Percentiles rank a stretch among this genome's conserved stretches.
phyloP scores from a whole-genome alignment of 2,113 vertebrate species.

The Rousettus leschenaultii region DNA sequence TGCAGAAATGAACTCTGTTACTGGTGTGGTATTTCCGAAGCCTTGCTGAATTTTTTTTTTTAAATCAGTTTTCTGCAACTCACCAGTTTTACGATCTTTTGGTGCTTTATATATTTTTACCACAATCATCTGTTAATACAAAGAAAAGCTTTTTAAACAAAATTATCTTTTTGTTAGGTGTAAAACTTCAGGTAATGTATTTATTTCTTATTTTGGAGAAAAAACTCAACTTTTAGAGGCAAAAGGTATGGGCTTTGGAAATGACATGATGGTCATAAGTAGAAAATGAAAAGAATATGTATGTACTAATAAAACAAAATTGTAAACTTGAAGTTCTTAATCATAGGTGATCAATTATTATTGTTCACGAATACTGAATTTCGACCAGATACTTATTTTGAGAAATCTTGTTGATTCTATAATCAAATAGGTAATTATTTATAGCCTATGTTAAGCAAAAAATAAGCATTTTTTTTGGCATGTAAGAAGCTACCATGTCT shows the following conservation, averaged over 20 bases:
- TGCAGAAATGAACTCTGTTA: neutral
- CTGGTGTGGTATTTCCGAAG: constrained; percentile 6
- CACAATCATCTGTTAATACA: neutral
- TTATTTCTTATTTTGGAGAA: neutral
- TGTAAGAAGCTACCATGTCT: neutral
- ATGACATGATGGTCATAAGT: neutral
- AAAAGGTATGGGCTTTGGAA: neutral
- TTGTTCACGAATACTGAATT: neutral
- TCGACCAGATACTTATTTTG: neutral
- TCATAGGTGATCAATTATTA: neutral
- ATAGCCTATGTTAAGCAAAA: constrained; percentile 25
- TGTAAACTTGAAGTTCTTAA: neutral
- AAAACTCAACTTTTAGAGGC: neutral
- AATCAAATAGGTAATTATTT: constrained; percentile 22
- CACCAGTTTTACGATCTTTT: neutral
- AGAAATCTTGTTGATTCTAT: neutral
- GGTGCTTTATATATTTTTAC: neutral
- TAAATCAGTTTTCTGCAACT: neutral
- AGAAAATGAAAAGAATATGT: neutral
- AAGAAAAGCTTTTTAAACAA: neutral
- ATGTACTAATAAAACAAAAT: neutral
- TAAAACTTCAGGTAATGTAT: neutral
- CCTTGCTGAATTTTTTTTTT: neutral
- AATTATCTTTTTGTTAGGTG: neutral
- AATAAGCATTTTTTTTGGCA: neutral